A percentile compares a stretch with the other conserved stretches of the same genome.
These are phyloP conservation scores for Cephonodes hylas DNA, from an alignment of 2,888 invertebrate genomes.

Conservation along the genomic window DNA sequence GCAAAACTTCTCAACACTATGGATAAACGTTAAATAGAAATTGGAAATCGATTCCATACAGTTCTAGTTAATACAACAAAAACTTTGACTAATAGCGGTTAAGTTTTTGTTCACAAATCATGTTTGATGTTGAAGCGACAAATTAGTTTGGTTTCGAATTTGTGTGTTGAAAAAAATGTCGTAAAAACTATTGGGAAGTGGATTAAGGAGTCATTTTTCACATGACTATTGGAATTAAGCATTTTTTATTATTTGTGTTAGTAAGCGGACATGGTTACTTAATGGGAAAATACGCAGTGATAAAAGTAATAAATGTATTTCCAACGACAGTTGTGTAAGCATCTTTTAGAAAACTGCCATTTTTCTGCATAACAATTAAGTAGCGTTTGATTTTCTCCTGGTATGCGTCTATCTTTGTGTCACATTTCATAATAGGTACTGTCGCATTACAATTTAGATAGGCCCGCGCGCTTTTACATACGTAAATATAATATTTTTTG, in stretches of 20 bases:
- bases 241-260: neutral
- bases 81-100: conserved; percentile 8
- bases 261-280: too few species aligned
- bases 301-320: too few species aligned
- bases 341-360: too few species aligned
- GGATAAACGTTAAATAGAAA: neutral
- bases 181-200: neutral
- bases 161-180: neutral
- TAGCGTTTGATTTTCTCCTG: too few species aligned
- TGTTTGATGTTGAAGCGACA: conserved; percentile 9
- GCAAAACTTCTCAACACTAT: neutral
- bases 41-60: neutral
- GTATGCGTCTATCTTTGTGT: too few species aligned
- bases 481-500: too few species aligned
- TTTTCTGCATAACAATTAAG: too few species aligned
- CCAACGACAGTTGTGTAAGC: too few species aligned
- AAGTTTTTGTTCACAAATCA: conserved; percentile 5
- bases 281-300: too few species aligned
- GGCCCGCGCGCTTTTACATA: too few species aligned
- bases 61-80: neutral
- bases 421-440: too few species aligned
- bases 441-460: too few species aligned
- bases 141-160: conserved; percentile 6
- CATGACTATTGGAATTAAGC: neutral
- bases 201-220: neutral